Evolutionary conservation across 1,140 invertebrate genomes (phyloP).

Genomic region (Tetragonula clypearis): DNA sequence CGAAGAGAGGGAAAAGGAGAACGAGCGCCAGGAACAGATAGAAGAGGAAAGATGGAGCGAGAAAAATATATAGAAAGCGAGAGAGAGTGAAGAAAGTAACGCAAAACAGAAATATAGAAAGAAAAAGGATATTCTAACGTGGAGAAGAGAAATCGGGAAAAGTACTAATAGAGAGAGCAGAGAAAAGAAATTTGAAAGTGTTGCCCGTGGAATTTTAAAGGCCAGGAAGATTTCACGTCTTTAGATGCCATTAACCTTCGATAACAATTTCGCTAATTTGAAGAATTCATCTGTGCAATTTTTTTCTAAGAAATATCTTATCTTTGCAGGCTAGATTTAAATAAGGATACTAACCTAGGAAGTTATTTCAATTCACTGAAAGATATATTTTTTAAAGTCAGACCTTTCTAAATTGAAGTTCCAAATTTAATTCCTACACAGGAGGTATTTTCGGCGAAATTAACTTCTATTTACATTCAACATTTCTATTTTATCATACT

Average conservation of each 20-base stretch:
- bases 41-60: neutral
- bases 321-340: neutral
- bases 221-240: conserved; percentile 13
- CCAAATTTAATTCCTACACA: too few species aligned
- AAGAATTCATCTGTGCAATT: too few species aligned
- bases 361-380: neutral
- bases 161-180: neutral
- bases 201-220: conserved; percentile 26
- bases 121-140: neutral
- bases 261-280: neutral
- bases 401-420: neutral
- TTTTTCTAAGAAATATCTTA: neutral
- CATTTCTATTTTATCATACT: neutral
- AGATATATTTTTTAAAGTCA: neutral
- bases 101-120: neutral
- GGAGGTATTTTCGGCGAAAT: neutral
- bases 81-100: too few species aligned
- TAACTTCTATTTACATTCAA: neutral
- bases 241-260: neutral
- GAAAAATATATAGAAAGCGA: too few species aligned
- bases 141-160: neutral
- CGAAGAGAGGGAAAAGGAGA: neutral
- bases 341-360: neutral
- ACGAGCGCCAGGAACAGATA: neutral
- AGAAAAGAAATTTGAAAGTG: neutral